Percentiles rank a stretch among this genome's conserved stretches.
These are phyloP conservation scores for Andrena marginata DNA, from an alignment of 2,888 invertebrate genomes.

Conservation along the genomic window DNA sequence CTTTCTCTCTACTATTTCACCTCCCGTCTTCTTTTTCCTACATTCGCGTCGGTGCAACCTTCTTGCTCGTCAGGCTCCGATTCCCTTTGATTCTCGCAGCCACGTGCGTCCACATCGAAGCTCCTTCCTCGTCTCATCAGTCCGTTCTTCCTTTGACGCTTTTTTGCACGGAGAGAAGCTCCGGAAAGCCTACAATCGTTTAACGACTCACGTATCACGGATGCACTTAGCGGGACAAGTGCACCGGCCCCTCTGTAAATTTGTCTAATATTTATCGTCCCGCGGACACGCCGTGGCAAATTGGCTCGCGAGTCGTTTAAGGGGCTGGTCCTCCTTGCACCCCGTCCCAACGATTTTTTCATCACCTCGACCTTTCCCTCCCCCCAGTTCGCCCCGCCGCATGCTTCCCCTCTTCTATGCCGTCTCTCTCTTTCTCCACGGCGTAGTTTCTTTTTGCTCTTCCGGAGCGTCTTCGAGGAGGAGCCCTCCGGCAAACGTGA, in stretches of 20 bases:
- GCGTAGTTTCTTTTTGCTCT: slow-evolving; percentile 62
- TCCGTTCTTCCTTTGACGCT: neutral
- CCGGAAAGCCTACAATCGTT: neutral
- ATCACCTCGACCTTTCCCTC: slow-evolving; percentile 58
- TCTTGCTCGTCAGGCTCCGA: neutral
- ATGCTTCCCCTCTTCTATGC: slow-evolving; percentile 19
- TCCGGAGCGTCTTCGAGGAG: slow-evolving; percentile 71
- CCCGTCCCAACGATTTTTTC: slow-evolving; percentile 61
- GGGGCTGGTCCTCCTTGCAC: slow-evolving; percentile 60
- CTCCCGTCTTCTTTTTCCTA: neutral
- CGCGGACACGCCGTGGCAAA: slow-evolving; percentile 77
- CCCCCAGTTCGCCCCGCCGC: slow-evolving; percentile 31
- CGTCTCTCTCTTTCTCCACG: slow-evolving; percentile 35
- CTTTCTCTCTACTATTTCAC: neutral
- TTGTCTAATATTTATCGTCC: slow-evolving; percentile 77
- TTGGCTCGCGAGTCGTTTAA: slow-evolving; percentile 78
- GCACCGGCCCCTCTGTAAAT: slow-evolving; percentile 28
- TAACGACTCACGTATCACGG: neutral
- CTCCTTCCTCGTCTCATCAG: neutral
- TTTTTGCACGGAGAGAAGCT: neutral
- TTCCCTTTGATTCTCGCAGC: neutral
- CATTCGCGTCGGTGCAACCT: neutral
- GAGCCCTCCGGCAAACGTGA: slow-evolving; percentile 78
- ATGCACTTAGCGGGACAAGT: neutral
- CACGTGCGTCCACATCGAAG: slow-evolving; percentile 5